Evolutionary conservation across 2,113 vertebrate species (phyloP).

Genomic region (Ariopsis seemanni): DNA sequence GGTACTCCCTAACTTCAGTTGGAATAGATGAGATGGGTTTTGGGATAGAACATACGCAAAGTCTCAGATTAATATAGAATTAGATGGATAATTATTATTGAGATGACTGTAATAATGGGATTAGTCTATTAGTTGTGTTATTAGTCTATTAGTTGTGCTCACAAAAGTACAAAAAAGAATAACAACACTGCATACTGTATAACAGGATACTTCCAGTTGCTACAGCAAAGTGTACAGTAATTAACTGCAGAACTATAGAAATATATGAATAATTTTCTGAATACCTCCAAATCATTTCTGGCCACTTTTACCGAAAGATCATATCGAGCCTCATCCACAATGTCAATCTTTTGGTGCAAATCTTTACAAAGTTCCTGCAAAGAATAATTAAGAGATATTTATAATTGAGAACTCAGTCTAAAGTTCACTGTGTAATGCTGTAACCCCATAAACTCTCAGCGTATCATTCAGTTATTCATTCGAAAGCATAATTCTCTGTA

Average conservation of each 20-base stretch:
- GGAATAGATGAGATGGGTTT: neutral
- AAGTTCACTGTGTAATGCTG: neutral
- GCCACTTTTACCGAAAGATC: constrained; percentile 69
- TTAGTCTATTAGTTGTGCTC: no score
- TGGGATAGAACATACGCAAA: neutral
- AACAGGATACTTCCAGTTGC: neutral
- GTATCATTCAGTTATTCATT: neutral
- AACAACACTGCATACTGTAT: constrained; percentile 32
- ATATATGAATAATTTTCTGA: constrained; percentile 42
- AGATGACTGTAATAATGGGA: neutral
- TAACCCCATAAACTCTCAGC: neutral
- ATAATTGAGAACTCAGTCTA: neutral
- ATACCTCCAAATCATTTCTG: constrained; percentile 67
- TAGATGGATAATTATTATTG: neutral
- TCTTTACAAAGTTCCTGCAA: constrained; percentile 67
- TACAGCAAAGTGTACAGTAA: neutral
- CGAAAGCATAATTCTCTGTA: neutral
- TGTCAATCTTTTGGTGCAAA: constrained; percentile 68
- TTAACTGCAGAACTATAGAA: neutral
- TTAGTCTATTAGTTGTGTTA: no score
- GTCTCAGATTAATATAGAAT: neutral
- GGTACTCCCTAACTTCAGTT: neutral
- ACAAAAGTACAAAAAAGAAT: neutral
- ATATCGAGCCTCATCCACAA: constrained; percentile 67
- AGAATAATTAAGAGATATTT: neutral